Conservation (phyloP, 1,140 invertebrate species). For the Heliconius congener region DNA sequence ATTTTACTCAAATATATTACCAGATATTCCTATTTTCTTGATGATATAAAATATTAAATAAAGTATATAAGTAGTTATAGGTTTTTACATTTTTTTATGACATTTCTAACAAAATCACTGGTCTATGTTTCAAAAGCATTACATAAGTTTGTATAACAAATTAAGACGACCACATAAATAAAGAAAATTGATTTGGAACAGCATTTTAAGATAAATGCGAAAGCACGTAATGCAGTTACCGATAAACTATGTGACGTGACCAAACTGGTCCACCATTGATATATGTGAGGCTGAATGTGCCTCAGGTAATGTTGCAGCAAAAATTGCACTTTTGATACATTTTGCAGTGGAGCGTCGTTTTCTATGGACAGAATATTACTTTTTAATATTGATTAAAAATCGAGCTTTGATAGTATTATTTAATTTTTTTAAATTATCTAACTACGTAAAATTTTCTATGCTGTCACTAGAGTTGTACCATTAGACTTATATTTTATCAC, state of each 20-base stretch:
- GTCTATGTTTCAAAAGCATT: background rate
- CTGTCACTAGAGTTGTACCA: too few relatives aligned
- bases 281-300: background rate
- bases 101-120: background rate
- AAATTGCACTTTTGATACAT: background rate
- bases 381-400: too few relatives aligned
- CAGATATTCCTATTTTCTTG: too few relatives aligned
- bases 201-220: constrained; percentile 13
- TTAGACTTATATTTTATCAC: too few relatives aligned
- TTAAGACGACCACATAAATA: constrained; percentile 18
- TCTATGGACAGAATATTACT: background rate
- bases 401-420: too few relatives aligned
- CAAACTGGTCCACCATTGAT: constrained; percentile 3
- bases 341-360: background rate
- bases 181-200: constrained; percentile 22
- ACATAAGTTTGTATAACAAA: constrained; percentile 16
- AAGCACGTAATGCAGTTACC: constrained; percentile 12
- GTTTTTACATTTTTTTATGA: background rate
- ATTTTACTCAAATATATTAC: background rate
- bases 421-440: too few relatives aligned
- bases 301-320: background rate
- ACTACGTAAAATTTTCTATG: too few relatives aligned
- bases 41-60: too few relatives aligned
- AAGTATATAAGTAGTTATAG: background rate
- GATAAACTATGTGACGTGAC: constrained; percentile 15